Base-by-base conservation (phyloP, 1,140 invertebrate species). In the Watersipora subatra region DNA sequence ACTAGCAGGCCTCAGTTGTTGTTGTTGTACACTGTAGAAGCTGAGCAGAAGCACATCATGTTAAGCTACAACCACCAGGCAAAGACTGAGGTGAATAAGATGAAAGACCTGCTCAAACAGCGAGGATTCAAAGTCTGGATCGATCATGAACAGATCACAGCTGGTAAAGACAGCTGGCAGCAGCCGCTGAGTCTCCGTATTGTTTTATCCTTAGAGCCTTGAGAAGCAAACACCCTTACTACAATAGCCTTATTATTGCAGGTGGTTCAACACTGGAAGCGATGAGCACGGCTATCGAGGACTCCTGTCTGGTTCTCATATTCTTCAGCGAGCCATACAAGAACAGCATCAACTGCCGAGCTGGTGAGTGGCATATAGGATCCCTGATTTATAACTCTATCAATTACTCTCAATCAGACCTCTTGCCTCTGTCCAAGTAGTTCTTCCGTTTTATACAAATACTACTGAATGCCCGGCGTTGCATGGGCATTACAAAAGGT, bases 321-420 rank as follows among this genome's bases (percentile, higher is more conserved):
- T 69, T 63, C 29, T 63, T 69, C 59, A 66, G 65, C 30, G 66
- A 69, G 59, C 28, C 46, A 15, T 69, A 69, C 61, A 69, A 69
- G 25, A 34, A 65, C 27, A 68, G 66, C 61, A 34, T 57, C 17
- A 67, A 67, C 61, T 67, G 66, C 29, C 27, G 68, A 28, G 57
- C 63, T 25, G 64, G 64, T 65, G 34, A 15, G 15, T n/a, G n/a
- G n/a, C n/a, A n/a, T n/a, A n/a, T 15, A 55, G 12, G 34, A 55
- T n/a, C n/a, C n/a, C n/a, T n/a, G n/a, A n/a, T n/a, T n/a, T n/a
- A n/a, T n/a, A n/a, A n/a, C n/a, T n/a, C n/a, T n/a, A n/a, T n/a
- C n/a, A n/a, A n/a, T n/a, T n/a, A n/a, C n/a, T n/a, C n/a, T n/a
- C n/a, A n/a, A n/a, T n/a, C n/a, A n/a, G n/a, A n/a, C n/a, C n/a